A percentile compares a stretch with the other conserved stretches of the same genome.
Evolutionary conservation across 2,888 invertebrate species (phyloP).

Genomic region (Sussaba pulchella): DNA sequence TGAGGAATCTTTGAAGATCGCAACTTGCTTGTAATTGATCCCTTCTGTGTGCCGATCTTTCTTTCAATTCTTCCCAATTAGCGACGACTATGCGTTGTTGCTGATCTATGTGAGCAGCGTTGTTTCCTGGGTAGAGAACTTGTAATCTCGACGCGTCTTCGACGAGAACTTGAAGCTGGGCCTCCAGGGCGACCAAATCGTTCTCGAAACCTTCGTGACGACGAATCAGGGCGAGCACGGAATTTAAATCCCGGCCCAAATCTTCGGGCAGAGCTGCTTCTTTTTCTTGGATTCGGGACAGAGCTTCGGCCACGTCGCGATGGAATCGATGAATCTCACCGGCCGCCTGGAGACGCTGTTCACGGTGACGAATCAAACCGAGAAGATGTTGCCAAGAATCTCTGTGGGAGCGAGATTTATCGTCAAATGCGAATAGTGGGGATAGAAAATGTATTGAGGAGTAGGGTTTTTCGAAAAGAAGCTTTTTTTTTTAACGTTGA

Average conservation of each 20-base stretch:
- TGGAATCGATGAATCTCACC: conserved; percentile 99
- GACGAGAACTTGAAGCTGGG: conserved; percentile 94
- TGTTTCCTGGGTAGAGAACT: conserved; percentile 95
- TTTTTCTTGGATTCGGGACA: conserved; percentile 96
- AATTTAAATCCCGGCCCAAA: conserved; percentile 93
- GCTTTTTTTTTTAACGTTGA: too few relatives aligned
- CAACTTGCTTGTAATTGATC: conserved; percentile 94
- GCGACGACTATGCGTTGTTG: conserved; percentile 94
- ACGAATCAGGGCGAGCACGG: conserved; percentile 92
- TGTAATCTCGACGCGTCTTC: conserved; percentile 96
- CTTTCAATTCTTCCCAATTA: conserved; percentile 95
- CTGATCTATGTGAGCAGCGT: conserved; percentile 94
- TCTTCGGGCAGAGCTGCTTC: conserved; percentile 93
- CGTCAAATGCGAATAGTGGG: neutral
- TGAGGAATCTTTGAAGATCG: conserved; percentile 95
- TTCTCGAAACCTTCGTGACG: conserved; percentile 97
- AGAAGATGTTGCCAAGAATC: conserved; percentile 95
- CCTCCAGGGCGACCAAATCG: conserved; percentile 96
- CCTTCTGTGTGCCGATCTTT: conserved; percentile 91
- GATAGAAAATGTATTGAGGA: conserved; percentile 13
- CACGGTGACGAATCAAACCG: conserved; percentile 94
- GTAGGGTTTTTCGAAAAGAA: too few relatives aligned
- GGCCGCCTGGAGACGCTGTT: conserved; percentile 95
- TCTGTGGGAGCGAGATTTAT: conserved; percentile 81
- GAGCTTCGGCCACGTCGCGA: conserved; percentile 96